phyloP scores from a whole-genome alignment of 1,140 invertebrate genomes.

The Achroia grisella region DNA sequence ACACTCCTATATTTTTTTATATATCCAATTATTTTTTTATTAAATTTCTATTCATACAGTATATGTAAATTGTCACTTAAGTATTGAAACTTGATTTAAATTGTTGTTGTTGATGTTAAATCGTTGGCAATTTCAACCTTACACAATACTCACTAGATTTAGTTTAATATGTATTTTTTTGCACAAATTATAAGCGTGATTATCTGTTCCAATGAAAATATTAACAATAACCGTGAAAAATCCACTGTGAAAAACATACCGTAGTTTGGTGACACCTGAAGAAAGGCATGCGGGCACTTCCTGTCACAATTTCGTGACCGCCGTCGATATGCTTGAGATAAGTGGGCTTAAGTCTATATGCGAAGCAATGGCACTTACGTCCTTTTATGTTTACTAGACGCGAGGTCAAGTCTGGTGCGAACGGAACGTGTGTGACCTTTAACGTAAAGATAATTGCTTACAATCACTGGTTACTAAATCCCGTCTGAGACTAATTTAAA shows the following conservation, averaged over 20 bases:
- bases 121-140: too few relatives aligned
- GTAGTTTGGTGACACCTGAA: slow-evolving; percentile 37
- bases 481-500: slow-evolving; percentile 34
- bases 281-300: slow-evolving; percentile 58
- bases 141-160: too few relatives aligned
- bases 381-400: slow-evolving; percentile 21
- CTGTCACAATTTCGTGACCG: slow-evolving; percentile 59
- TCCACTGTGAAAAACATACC: neutral
- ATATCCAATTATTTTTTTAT: too few relatives aligned
- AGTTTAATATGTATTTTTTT: too few relatives aligned
- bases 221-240: neutral
- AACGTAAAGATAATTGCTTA: slow-evolving; percentile 52
- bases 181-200: too few relatives aligned
- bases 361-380: slow-evolving; percentile 23
- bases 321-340: slow-evolving; percentile 13
- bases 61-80: too few relatives aligned
- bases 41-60: too few relatives aligned
- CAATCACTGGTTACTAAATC: slow-evolving; percentile 33
- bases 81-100: too few relatives aligned
- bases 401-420: slow-evolving; percentile 40
- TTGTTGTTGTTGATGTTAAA: too few relatives aligned
- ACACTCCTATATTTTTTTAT: too few relatives aligned
- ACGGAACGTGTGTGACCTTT: slow-evolving; percentile 54
- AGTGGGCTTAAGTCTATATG: slow-evolving; percentile 33
- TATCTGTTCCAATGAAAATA: too few relatives aligned